Conservation (phyloP, 1,140 invertebrate genomes). For the Drosophila orosa region DNA sequence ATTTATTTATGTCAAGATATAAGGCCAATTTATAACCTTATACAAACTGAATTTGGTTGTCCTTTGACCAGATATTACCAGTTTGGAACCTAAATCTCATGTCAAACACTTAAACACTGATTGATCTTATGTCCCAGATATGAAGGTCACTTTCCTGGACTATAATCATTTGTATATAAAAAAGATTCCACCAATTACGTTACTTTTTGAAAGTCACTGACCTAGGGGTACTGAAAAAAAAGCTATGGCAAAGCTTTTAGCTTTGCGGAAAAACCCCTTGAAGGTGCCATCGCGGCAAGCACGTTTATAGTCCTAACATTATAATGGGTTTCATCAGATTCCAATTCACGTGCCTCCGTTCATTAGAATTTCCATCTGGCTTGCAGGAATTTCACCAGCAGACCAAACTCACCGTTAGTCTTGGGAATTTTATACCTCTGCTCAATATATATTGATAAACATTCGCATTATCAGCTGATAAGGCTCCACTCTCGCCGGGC, state of each 20-base stretch:
- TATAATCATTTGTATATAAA: background rate
- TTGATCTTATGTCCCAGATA: background rate
- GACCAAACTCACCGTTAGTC: slow-evolving; percentile 38
- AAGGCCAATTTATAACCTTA: slow-evolving; percentile 1
- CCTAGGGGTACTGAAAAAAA: background rate
- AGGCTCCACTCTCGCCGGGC: background rate
- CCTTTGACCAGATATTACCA: background rate
- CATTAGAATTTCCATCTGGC: background rate
- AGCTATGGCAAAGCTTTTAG: background rate
- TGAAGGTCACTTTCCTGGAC: background rate
- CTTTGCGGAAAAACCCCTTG: background rate
- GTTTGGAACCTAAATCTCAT: too few relatives aligned
- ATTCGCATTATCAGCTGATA: slow-evolving; percentile 35
- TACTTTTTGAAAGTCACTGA: slow-evolving; percentile 4
- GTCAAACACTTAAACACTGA: background rate
- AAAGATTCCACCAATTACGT: background rate
- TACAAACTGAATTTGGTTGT: background rate
- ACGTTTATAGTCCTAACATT: slow-evolving; percentile 7
- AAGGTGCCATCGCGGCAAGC: background rate
- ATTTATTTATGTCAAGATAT: slow-evolving; percentile 11
- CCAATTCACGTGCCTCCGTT: slow-evolving; percentile 5
- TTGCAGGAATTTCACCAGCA: slow-evolving; percentile 23
- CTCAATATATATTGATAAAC: slow-evolving; percentile 39
- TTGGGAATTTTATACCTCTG: slow-evolving; percentile 36
- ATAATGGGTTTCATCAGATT: slow-evolving; percentile 1